These are phyloP conservation scores for Hippocampus mohnikei DNA, from an alignment of 2,113 vertebrate species.

Conservation along the genomic window DNA sequence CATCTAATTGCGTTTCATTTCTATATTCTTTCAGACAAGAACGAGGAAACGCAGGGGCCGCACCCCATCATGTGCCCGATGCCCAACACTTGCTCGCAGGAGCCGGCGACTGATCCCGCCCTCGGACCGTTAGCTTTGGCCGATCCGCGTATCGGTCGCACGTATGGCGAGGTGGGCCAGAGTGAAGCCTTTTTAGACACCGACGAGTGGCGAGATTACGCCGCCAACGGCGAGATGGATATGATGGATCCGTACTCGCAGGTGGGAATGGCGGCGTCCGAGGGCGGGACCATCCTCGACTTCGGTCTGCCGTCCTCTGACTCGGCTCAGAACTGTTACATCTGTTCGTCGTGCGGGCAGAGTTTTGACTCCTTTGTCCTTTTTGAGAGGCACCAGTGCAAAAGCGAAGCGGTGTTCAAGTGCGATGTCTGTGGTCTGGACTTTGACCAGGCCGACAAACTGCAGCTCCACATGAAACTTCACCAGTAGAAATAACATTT, in stretches of 20 bases:
- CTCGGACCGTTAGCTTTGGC: background rate
- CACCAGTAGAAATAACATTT: background rate
- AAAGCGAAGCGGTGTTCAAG: background rate
- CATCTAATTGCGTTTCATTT: background rate
- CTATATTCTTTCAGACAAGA: slow-evolving; percentile 32
- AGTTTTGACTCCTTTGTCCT: slow-evolving; percentile 3
- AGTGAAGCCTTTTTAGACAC: slow-evolving; percentile 15
- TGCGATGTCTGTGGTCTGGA: background rate
- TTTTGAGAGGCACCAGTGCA: slow-evolving; percentile 10
- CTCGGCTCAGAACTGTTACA: slow-evolving; percentile 4
- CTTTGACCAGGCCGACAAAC: background rate
- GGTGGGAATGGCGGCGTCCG: background rate
- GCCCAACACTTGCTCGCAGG: slow-evolving; percentile 11
- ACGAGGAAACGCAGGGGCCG: slow-evolving; percentile 28
- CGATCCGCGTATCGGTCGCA: slow-evolving; percentile 9
- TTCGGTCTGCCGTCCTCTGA: background rate
- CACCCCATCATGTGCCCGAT: slow-evolving; percentile 37
- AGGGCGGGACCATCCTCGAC: background rate
- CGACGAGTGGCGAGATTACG: background rate
- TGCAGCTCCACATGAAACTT: background rate
- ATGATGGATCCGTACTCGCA: background rate
- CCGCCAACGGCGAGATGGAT: background rate
- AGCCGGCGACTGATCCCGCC: slow-evolving; percentile 16
- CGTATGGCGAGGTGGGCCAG: background rate
- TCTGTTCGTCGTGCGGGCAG: slow-evolving; percentile 6